Evolutionary conservation across 1,140 invertebrate genomes (phyloP), one percentile per base, ranked within the genome.

Genomic region (Probaryconus sp.): DNA sequence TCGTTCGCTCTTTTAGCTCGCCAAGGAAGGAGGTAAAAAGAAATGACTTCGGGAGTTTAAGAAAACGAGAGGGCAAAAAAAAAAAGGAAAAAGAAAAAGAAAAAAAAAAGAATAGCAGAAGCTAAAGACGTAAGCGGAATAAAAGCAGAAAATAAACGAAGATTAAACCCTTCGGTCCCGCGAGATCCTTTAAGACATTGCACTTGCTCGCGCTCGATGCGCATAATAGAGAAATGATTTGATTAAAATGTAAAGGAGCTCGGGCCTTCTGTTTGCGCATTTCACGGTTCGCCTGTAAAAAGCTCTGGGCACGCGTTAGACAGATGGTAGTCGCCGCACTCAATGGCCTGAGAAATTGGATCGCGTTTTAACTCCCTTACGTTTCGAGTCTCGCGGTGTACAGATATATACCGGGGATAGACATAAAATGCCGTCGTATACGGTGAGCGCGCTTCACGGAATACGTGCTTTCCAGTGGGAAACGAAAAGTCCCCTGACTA

Each of bases 281-380:
- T 88, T 88, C 86, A 88, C 85, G 86, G 81, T 88, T 83, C 79
- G 86, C 81, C 82, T 86, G 82, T 88, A 87, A 88, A 86, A 86
- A 86, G 81, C 77, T 79, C 69, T 70, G 72, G 75, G 79, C 69
- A 77, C 51, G 79, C 80, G 82, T 83, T 84, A 88, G 86, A 88
- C 86, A 88, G 86, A 88, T 88, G 86, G 85, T 83, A 86, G 81
- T 85, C 83, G 84, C 82, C 85, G 84, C 85, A 87, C 79, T 88
- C 86, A 88, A 88, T 88, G 86, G 85, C 83, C 85, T 88, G 86
- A 87, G 82, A 88, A 88, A 88, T 88, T 88, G 85, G 86, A 88
- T 88, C 84, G 85, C 85, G 81, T 88, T 88, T 87, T 85, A 87
- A 88, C 85, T 88, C 86, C 85, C 85, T 85, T 85, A 83, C 85